Base-by-base conservation (phyloP, 2,888 invertebrate genomes). In the Seira sanloemensis region DNA sequence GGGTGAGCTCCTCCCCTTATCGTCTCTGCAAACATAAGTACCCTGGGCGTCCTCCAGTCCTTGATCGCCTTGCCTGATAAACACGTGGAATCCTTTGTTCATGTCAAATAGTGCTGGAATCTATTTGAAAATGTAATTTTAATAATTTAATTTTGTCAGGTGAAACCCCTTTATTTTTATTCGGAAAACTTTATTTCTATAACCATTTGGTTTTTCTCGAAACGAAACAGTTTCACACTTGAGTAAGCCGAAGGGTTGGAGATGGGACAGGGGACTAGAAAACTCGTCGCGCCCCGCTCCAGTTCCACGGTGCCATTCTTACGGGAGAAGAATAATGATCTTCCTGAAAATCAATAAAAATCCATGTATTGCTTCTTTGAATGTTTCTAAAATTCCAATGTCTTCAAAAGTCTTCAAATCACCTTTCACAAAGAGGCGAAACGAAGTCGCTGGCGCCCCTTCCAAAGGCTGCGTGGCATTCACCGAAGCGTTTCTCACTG, bases 191-290 rank as follows among this genome's bases (percentile, higher is more conserved):
- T n/a, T n/a, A n/a, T n/a, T n/a, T n/a, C 1, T 12, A 75, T 12
- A 50, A 77, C 83, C 83, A 78, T 58, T 73, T 78, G 26, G 19
- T 83, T 46, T 16, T 58, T 72, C 23, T 67, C 78, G 2, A 83
- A 65, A 65, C 79, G 74, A 66, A 77, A 86, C 23, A 87, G 26
- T 19, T 81, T 86, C 19, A 87, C 76, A 16, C 46, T 25, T 1
- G 79, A 84, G 50, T 81, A 78, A 2, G 71, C 71, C 4, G 62
- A 62, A 12, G 87, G 86, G 54, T 86, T 71, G 7, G 87, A 82
- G 9, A 87, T 78, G 0, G 87, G 77, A 37, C 87, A 87, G 1
- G 87, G 86, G 2, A 87, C 67, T 0, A 84, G 50, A 50, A 87
- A 85, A 7, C 76, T 66, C 0, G 77, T 69, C 2, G 75, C 78